Conservation (phyloP, 2,113 vertebrate species). For the Piprites chloris region DNA sequence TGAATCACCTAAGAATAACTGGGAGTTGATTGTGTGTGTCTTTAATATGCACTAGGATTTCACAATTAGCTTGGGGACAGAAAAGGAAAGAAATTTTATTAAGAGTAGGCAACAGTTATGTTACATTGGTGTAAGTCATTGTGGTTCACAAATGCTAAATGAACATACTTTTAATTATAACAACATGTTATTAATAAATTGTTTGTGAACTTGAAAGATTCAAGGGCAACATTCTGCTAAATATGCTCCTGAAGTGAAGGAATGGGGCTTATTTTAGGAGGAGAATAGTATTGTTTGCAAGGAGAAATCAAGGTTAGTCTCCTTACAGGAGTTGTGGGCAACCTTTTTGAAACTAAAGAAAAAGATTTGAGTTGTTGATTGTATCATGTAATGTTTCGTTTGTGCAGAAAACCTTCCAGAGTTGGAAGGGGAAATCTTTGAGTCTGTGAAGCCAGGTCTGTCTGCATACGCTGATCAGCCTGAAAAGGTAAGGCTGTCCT, state of each 20-base stretch:
- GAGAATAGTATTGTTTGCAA: background rate
- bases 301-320: background rate
- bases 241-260: background rate
- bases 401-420: conserved; percentile 83
- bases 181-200: background rate
- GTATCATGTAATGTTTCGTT: background rate
- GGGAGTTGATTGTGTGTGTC: background rate
- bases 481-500: conserved; percentile 78
- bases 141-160: background rate
- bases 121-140: background rate
- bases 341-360: background rate
- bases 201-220: background rate
- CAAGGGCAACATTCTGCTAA: background rate
- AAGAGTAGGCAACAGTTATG: background rate
- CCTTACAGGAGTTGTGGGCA: background rate
- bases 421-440: conserved; percentile 92
- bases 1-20: background rate
- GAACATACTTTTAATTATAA: background rate
- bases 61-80: background rate
- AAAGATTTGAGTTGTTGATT: background rate
- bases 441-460: conserved; percentile 94
- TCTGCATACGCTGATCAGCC: conserved; percentile 91
- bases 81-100: background rate
- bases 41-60: background rate
- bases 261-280: background rate